phyloP scores from a whole-genome alignment of 92 coral and sea anemone genomes.

The Zoanthus sociatus region DNA sequence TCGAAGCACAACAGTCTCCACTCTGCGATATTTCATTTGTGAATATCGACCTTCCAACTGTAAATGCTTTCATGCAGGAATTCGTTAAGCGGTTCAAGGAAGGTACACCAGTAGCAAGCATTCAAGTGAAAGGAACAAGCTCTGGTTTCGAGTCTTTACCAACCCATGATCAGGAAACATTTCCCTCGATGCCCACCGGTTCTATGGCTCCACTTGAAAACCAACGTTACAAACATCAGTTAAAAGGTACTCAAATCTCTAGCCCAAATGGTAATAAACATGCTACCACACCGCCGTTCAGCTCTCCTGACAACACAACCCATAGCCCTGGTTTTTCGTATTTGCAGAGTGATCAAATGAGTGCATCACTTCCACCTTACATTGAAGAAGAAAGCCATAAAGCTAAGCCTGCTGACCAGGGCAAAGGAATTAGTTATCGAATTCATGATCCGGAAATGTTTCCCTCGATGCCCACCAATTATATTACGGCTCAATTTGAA shows the following conservation, averaged over 20 bases:
- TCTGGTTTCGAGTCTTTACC: neutral
- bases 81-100: slow-evolving; percentile 55
- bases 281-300: neutral
- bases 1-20: neutral
- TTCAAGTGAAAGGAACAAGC: neutral
- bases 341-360: neutral
- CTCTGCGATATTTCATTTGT: slow-evolving; percentile 79
- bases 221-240: neutral
- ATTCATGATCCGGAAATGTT: neutral
- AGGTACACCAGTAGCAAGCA: neutral
- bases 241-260: neutral
- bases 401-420: neutral
- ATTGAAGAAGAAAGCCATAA: neutral
- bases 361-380: neutral
- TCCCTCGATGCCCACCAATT: neutral
- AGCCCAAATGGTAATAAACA: neutral
- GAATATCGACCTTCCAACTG: slow-evolving; percentile 61
- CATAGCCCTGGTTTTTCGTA: neutral
- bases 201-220: neutral
- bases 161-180: neutral
- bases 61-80: slow-evolving; percentile 69
- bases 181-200: neutral
- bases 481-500: neutral
- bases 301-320: neutral
- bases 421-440: neutral